Percentiles rank a stretch among this genome's conserved stretches.
phyloP scores from a whole-genome alignment of 2,797 vertebrate genomes.

The Limosa lapponica region DNA sequence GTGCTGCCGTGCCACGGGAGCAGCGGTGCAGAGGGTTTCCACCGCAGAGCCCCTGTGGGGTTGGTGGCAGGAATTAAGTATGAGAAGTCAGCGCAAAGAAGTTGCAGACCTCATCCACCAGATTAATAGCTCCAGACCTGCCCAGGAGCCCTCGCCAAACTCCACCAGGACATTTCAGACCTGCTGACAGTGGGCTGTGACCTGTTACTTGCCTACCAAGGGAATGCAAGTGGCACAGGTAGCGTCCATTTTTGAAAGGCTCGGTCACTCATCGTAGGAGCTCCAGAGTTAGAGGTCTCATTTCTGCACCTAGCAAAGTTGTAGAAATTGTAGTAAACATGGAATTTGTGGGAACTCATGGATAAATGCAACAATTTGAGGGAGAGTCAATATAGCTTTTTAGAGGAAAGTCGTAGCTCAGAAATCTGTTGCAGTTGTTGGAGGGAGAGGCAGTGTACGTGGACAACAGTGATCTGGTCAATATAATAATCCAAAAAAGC shows the following conservation, averaged over 20 bases:
- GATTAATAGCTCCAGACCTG: background rate
- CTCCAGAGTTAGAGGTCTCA: background rate
- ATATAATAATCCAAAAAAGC: background rate
- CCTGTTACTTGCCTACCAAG: background rate
- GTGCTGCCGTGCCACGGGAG: accelerated
- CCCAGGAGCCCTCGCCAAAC: background rate
- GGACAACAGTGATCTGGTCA: background rate
- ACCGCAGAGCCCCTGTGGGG: background rate
- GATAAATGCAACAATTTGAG: background rate
- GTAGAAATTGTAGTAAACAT: background rate
- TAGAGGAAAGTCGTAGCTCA: background rate
- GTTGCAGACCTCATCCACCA: background rate
- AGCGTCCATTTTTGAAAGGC: background rate
- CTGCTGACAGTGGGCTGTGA: background rate
- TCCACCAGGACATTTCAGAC: background rate
- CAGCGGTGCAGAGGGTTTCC: background rate
- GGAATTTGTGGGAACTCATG: background rate
- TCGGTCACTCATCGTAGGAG: background rate
- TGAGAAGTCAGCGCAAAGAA: background rate
- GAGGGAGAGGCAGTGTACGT: background rate
- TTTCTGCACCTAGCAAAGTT: background rate
- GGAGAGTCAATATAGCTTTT: background rate
- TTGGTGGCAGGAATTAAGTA: background rate
- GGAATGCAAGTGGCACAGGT: background rate
- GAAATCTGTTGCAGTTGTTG: background rate